These are phyloP conservation scores for Hypomecis punctinalis DNA, from an alignment of 2,888 invertebrate genomes.

Conservation along the genomic window DNA sequence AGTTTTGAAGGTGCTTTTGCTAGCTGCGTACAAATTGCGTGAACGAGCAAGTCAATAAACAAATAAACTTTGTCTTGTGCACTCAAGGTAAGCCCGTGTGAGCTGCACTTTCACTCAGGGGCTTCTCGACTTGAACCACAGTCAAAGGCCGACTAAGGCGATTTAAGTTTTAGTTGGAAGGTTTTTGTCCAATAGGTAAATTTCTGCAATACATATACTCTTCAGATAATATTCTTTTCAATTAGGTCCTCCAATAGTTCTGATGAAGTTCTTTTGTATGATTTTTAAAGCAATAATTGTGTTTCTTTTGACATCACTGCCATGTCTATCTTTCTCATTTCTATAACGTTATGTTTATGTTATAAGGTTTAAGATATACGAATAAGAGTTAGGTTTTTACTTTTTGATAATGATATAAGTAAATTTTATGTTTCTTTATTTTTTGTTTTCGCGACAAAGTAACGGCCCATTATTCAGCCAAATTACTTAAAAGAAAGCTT, in stretches of 20 bases:
- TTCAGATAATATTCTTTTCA: no score
- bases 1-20: slow-evolving; percentile 8
- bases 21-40: slow-evolving; percentile 15
- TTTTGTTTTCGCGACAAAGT: slow-evolving; percentile 46
- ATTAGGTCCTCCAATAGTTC: no score
- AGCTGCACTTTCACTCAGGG: slow-evolving; percentile 50
- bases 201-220: no score
- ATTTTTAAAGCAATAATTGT: no score
- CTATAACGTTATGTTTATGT: no score
- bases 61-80: slow-evolving; percentile 14
- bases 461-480: slow-evolving; percentile 4
- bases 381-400: no score
- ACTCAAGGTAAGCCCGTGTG: slow-evolving; percentile 29
- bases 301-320: no score
- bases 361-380: no score
- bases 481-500: slow-evolving; percentile 26
- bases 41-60: slow-evolving; percentile 28
- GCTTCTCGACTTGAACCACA: slow-evolving; percentile 47
- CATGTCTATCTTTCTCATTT: no score
- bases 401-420: no score
- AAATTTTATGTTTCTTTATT: slow-evolving; percentile 35
- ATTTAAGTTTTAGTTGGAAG: slow-evolving; percentile 44
- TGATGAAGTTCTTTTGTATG: no score
- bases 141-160: slow-evolving; percentile 53
- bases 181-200: no score